These are phyloP conservation scores for Dicyrtomina minuta DNA, from an alignment of 2,888 invertebrate species.

Conservation along the genomic window DNA sequence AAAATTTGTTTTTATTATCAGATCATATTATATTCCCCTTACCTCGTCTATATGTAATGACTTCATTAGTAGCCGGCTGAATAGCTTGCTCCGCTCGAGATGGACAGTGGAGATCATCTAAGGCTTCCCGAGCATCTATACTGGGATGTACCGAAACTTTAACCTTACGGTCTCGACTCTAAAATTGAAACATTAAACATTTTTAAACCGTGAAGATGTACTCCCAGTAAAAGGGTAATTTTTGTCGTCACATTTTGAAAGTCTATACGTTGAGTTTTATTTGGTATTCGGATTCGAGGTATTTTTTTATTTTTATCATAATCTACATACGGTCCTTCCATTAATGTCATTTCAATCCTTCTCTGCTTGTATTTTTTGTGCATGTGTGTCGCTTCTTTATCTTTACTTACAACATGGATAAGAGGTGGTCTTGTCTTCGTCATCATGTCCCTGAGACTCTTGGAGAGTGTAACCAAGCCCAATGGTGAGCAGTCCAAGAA, in stretches of 20 bases:
- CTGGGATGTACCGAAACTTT: conserved; percentile 49
- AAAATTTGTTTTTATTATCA: too few species aligned
- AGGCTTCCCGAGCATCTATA: conserved; percentile 49
- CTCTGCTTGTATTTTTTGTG: too few species aligned
- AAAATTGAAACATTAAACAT: too few species aligned
- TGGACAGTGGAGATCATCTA: conserved; percentile 52
- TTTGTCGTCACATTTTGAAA: too few species aligned
- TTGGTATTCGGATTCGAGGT: too few species aligned
- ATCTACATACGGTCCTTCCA: too few species aligned
- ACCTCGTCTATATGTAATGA: conserved; percentile 58
- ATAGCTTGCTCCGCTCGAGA: conserved; percentile 56
- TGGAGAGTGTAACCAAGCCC: conserved; percentile 57
- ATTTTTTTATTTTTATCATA: too few species aligned
- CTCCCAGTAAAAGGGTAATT: too few species aligned
- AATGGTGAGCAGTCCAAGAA: conserved; percentile 67
- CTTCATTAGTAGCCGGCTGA: conserved; percentile 57
- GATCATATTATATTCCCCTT: not conserved
- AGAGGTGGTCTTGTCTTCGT: conserved; percentile 44
- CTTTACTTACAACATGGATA: conserved; percentile 18
- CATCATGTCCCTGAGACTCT: conserved; percentile 48
- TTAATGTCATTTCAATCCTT: too few species aligned
- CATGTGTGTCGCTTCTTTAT: too few species aligned
- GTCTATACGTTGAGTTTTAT: too few species aligned
- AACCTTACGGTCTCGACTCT: conserved; percentile 51
- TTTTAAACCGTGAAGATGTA: too few species aligned